Conservation (phyloP, 2,797 vertebrate genomes). For the Salmo trutta region DNA sequence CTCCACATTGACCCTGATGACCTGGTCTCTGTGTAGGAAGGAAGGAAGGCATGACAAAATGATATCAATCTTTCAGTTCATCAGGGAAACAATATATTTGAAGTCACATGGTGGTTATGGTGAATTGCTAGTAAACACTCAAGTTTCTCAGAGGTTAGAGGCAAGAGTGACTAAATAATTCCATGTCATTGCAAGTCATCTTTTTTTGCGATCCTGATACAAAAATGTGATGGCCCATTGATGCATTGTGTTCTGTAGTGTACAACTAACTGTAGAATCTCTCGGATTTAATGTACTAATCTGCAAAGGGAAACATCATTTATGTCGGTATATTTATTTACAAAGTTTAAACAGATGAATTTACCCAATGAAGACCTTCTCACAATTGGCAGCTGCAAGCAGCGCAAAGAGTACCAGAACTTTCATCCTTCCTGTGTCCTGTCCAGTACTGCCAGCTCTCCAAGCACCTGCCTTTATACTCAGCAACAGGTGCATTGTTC, state of each 20-base stretch:
- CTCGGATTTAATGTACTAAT: not conserved
- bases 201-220: not conserved
- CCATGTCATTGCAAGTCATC: not conserved
- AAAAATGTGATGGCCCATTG: not conserved
- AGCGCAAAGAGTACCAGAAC: slow-evolving; percentile 59
- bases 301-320: not conserved
- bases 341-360: slow-evolving; percentile 21
- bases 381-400: slow-evolving; percentile 53
- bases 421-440: slow-evolving; percentile 51
- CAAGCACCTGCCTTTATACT: slow-evolving; percentile 21
- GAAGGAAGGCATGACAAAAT: slow-evolving; percentile 16
- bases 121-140: not conserved
- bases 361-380: slow-evolving; percentile 67
- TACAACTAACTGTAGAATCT: not conserved
- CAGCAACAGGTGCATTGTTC: slow-evolving; percentile 59
- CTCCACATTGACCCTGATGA: slow-evolving; percentile 65
- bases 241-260: too few relatives aligned
- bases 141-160: not conserved
- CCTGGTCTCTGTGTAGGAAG: slow-evolving; percentile 66
- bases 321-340: not conserved
- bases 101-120: not conserved
- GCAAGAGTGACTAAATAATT: not conserved
- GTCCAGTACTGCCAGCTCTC: not conserved
- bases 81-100: not conserved
- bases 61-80: not conserved